Evolutionary conservation across 2,888 invertebrate genomes (phyloP), one percentile per base, ranked within the genome.

Genomic region (Scaptomyza caliginosa): DNA sequence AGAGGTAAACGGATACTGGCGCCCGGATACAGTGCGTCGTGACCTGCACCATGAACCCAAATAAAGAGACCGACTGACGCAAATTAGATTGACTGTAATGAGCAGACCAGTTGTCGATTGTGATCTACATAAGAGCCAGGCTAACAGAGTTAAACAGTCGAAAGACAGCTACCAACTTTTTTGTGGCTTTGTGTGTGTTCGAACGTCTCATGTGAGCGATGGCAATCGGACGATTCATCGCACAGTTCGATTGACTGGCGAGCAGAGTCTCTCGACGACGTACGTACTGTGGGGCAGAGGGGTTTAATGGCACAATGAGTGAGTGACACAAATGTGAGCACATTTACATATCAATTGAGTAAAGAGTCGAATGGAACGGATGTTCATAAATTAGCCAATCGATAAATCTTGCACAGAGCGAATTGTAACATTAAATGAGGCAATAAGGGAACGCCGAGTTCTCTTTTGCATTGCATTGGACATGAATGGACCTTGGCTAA

Each of bases 351-450:
- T 88, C 89, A 88, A 89, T 88, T 75, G 84, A 73, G 48, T 59
- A 66, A 65, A 16, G 34, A 34, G 34, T n/a, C 7, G 32, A 32
- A 32, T 7, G 67, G 63, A 52, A 78, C 82, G 91, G 90, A 90
- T 91, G 90, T 89, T 89, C 88, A 90, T 90, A 90, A 91, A 90
- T 90, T 91, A 90, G 80, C 83, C 88, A 89, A 90, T 89, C 89
- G 89, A 90, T 90, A 83, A 84, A 88, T 81, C 85, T 74, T 50
- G 52, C 56, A 68, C 60, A 50, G 67, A 50, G 67, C 74, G 63
- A 69, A 77, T 76, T 82, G 82, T 88, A 85, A 76, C 77, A 74
- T 74, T 77, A 83, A 86, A 74, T 81, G 74, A 72, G 75, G 56
- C 56, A 50, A 21, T 8, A 13, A 26, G 32, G 45, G 43, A 48